Evolutionary conservation across 2,113 vertebrate genomes (phyloP).

Genomic region (Spea bombifrons): DNA sequence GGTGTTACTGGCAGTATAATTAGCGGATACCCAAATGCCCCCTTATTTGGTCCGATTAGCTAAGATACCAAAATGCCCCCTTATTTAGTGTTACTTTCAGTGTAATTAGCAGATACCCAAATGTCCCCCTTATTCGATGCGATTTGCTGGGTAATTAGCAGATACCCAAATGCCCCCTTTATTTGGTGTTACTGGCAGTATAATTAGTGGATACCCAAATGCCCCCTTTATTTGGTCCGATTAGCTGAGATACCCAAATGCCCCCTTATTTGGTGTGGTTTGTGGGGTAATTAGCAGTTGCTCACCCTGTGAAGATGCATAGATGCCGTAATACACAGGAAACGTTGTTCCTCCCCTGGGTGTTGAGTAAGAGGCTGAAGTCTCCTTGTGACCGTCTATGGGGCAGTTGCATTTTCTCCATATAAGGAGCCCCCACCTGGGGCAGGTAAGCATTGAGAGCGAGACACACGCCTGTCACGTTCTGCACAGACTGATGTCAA

Average conservation of each 20-base stretch:
- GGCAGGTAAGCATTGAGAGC: not conserved
- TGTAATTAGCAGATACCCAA: not conserved
- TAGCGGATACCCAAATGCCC: too few species aligned
- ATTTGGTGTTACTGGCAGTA: too few species aligned
- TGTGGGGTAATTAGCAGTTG: not conserved
- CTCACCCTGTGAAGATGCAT: not conserved
- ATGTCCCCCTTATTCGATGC: too few species aligned
- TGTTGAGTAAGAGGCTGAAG: not conserved
- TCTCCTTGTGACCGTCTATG: not conserved
- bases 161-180: too few species aligned
- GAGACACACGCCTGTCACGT: conserved; percentile 3
- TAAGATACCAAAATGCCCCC: too few species aligned
- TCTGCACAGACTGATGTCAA: not conserved
- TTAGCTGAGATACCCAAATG: too few species aligned
- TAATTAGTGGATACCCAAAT: too few species aligned
- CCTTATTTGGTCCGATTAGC: too few species aligned
- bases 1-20: too few species aligned
- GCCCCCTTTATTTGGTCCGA: too few species aligned
- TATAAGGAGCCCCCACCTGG: conserved; percentile 7
- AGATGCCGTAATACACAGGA: conserved; percentile 3
- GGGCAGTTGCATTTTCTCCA: not conserved
- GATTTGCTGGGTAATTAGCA: not conserved
- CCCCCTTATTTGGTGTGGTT: not conserved
- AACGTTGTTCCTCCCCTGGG: conserved; percentile 4
- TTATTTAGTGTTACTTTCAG: not conserved